Evolutionary conservation across 1,140 invertebrate species (phyloP).

Genomic region (Eubasilissa regina): DNA sequence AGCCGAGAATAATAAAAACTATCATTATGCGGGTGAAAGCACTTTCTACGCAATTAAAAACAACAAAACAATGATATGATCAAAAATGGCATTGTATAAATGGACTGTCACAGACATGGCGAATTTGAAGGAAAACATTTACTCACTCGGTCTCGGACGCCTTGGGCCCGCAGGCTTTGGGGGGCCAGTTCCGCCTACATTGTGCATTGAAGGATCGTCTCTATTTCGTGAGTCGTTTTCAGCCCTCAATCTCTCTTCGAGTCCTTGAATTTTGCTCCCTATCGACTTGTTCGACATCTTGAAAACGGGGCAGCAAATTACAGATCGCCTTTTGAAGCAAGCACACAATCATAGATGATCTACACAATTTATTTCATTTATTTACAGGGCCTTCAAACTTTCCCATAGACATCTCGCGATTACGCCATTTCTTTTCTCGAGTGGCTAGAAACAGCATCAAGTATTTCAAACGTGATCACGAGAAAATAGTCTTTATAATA

Average conservation of each 20-base stretch:
- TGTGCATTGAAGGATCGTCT: conserved; percentile 32
- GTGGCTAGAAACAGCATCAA: neutral
- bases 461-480: neutral
- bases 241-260: conserved; percentile 77
- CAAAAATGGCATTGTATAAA: conserved; percentile 26
- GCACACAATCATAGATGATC: conserved; percentile 9
- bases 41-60: conserved; percentile 18
- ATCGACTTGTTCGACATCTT: conserved; percentile 64
- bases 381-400: conserved; percentile 53
- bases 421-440: conserved; percentile 27
- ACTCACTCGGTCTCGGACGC: conserved; percentile 44
- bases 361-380: conserved; percentile 11
- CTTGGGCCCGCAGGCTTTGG: conserved; percentile 22
- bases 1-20: neutral
- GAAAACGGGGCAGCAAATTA: conserved; percentile 19
- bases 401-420: conserved; percentile 32
- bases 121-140: conserved; percentile 29
- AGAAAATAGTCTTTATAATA: neutral
- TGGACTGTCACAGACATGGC: conserved; percentile 35
- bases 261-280: conserved; percentile 76
- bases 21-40: neutral
- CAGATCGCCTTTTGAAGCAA: conserved; percentile 22
- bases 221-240: conserved; percentile 74
- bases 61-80: conserved; percentile 13
- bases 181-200: conserved; percentile 37